Evolutionary conservation across 2,113 vertebrate species (phyloP).

Genomic region (Phyllostomus discolor): DNA sequence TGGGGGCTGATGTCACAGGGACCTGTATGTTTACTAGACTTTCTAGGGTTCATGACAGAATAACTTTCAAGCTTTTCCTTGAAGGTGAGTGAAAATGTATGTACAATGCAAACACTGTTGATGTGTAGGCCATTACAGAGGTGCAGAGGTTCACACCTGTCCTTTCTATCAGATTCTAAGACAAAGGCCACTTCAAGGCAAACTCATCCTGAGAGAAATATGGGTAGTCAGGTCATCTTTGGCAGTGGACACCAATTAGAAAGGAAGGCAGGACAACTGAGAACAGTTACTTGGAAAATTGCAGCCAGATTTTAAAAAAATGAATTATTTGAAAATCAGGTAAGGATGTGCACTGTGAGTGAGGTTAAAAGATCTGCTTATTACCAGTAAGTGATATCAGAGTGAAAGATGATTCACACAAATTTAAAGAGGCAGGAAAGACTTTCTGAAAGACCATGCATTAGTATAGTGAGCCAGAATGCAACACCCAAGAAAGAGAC

Average conservation of each 20-base stretch:
- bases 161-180: background rate
- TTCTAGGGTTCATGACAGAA: background rate
- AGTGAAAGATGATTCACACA: background rate
- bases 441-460: background rate
- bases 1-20: too few species aligned
- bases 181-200: background rate
- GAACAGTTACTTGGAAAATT: background rate
- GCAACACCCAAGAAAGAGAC: background rate
- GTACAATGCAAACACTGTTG: too few species aligned
- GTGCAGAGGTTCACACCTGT: too few species aligned
- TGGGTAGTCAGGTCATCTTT: background rate
- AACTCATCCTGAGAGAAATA: too few species aligned
- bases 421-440: background rate
- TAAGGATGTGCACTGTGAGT: background rate
- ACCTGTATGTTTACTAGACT: too few species aligned
- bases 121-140: too few species aligned
- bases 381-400: background rate
- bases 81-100: too few species aligned
- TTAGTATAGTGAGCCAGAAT: too few species aligned
- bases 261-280: background rate
- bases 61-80: too few species aligned
- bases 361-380: too few species aligned
- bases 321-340: background rate
- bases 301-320: background rate
- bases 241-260: background rate